Base-by-base conservation (phyloP, 1,140 invertebrate genomes). In the Daktulosphaira vitifoliae region DNA sequence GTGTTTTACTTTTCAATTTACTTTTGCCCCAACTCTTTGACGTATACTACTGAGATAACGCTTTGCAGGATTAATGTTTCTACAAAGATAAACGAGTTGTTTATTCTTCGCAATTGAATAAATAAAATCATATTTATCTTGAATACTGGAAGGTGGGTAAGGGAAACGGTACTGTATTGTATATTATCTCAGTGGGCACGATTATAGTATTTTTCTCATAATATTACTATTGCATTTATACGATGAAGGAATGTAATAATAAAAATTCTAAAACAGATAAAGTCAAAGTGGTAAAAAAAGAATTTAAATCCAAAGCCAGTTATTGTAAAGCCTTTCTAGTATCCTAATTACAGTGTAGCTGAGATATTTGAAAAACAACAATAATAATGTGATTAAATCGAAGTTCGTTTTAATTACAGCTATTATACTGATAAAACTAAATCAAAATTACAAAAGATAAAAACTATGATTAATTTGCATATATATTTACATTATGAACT, bases 41-140 rank as follows among this genome's bases (percentile, higher is more conserved):
- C 22, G 3, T 44, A 23, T 38, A 44, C 7, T 4, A 11, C 5
- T 11, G n/a, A 18, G 53, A 56, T 56, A 56, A 56, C 53, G 53
- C 39, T 56, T 16, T 4, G 39, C 22, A 18, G 53, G 53, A 56
- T 56, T 56, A 56, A 56, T 26, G 38, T 25, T 56, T 56, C 53
- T 18, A 56, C 22, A 22, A 1, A 56, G 52, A 54, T 54, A 54
- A 54, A 54, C 37, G 53, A 44, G 53, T 44, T 56, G 53, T 56
- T 56, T 56, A 44, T 56, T 56, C 53, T 42, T 44, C 23, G 22
- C 53, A 56, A 54, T 54, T 54, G 52, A 54, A 54, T 39, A 54
- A 56, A 56, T 56, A 56, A 44, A 56, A 56, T 56, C 38, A 44
- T 56, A 56, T 56, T 56, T 44, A 56, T 56, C 53, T 56, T 56